Evolutionary conservation across 1,140 invertebrate genomes (phyloP), one percentile per base, ranked within the genome.

Genomic region (Rhopalosiphum maidis): DNA sequence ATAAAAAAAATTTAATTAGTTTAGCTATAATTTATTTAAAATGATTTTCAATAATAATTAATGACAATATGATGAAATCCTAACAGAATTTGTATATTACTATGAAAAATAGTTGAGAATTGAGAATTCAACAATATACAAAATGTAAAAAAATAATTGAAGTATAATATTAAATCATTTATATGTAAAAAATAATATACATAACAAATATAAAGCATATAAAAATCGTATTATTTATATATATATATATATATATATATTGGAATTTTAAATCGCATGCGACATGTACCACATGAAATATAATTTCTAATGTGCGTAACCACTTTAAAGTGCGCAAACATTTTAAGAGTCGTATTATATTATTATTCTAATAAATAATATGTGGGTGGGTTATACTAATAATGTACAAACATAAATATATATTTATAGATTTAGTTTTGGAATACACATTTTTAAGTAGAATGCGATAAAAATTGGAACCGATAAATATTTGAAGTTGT

Each of bases 391-490:
- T 11, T n/a, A 60, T n/a, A 35, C 35, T 8, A 83, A 23, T 18
- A 37, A 18, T 7, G 21, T 37, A 37, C 77, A 3, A 83, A 37
- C 21, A 83, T 37, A 83, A 83, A 83, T 37, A 83, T 83, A 23
- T 35, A 83, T 83, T 83, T 83, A 83, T 83, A 83, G 77, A 83
- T 83, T 37, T 83, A 83, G 77, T 83, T 83, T 83, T 83, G 37
- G 22, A 83, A 83, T 83, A 23, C 77, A 37, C n/a, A 83, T 83
- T 37, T 83, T 83, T 23, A 18, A 77, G 60, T n/a, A 83, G 37
- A 37, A 35, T 83, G 35, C 35, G 77, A 83, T 83, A 83, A 23
- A 83, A 37, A 35, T 37, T 22, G n/a, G 77, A 37, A 37, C n/a
- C 22, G 21, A 83, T 83, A 83, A 83, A 83, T 83, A 83, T 23